These are phyloP conservation scores for Peromyscus nudipes DNA, from an alignment of 2,797 vertebrate species.

Conservation along the genomic window DNA sequence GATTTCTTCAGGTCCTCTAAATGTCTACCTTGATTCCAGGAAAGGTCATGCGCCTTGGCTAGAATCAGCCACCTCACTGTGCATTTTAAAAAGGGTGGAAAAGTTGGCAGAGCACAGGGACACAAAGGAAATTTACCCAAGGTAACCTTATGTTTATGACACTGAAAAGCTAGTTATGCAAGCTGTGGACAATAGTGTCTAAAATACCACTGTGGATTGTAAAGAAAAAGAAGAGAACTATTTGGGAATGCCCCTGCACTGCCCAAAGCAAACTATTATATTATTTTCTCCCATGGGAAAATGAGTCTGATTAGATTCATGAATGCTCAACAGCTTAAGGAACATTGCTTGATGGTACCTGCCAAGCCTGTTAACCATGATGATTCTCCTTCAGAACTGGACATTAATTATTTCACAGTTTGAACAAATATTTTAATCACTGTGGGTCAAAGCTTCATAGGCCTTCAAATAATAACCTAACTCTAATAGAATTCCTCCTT, in stretches of 20 bases:
- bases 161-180: conserved; percentile 49
- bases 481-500: conserved; percentile 38
- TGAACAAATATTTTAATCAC: conserved; percentile 50
- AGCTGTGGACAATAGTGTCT: background rate
- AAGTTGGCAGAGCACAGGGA: conserved; percentile 35
- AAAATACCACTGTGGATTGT: conserved; percentile 76
- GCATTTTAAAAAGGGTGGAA: conserved; percentile 9
- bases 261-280: conserved; percentile 63
- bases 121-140: conserved; percentile 53
- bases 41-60: conserved; percentile 57
- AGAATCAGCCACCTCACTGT: conserved; percentile 66
- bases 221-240: conserved; percentile 79
- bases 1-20: conserved; percentile 65
- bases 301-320: conserved; percentile 26
- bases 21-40: conserved; percentile 67
- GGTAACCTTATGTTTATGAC: conserved; percentile 68
- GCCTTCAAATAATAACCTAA: conserved; percentile 54
- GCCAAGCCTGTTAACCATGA: background rate
- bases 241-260: conserved; percentile 29
- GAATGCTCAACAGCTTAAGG: conserved; percentile 35
- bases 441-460: background rate
- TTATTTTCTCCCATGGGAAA: conserved; percentile 71
- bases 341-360: background rate
- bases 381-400: conserved; percentile 7
- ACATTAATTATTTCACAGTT: conserved; percentile 42